Percentiles rank a stretch among this genome's conserved stretches.
Conservation (phyloP, 2,888 invertebrate genomes). For the Mantis religiosa region DNA sequence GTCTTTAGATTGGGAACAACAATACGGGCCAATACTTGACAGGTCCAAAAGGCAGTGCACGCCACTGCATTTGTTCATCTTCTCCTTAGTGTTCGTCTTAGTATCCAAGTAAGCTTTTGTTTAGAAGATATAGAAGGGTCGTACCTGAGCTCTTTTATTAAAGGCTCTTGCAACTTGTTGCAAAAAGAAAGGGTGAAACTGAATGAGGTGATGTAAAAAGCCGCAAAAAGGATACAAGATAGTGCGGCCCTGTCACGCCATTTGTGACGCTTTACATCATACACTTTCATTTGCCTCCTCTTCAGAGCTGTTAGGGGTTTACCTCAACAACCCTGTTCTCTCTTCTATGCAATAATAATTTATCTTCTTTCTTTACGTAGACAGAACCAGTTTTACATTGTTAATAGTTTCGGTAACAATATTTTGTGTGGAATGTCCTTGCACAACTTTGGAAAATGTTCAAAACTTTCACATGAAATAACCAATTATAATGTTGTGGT, state of each 20-base stretch:
- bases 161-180: neutral
- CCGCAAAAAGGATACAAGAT: neutral
- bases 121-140: neutral
- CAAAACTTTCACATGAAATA: no score
- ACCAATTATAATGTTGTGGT: no score
- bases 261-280: neutral
- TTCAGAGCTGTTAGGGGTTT: neutral
- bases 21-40: neutral
- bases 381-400: no score
- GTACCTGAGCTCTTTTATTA: neutral
- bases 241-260: neutral
- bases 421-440: no score
- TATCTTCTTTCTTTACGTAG: neutral
- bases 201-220: neutral
- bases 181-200: neutral
- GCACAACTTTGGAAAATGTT: no score
- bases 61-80: neutral
- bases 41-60: neutral
- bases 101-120: neutral
- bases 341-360: neutral
- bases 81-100: neutral
- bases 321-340: neutral
- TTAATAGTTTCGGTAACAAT: no score
- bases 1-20: no score
- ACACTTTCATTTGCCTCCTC: neutral